phyloP scores from a whole-genome alignment of 2,888 invertebrate species.

The Cantharis rufa region DNA sequence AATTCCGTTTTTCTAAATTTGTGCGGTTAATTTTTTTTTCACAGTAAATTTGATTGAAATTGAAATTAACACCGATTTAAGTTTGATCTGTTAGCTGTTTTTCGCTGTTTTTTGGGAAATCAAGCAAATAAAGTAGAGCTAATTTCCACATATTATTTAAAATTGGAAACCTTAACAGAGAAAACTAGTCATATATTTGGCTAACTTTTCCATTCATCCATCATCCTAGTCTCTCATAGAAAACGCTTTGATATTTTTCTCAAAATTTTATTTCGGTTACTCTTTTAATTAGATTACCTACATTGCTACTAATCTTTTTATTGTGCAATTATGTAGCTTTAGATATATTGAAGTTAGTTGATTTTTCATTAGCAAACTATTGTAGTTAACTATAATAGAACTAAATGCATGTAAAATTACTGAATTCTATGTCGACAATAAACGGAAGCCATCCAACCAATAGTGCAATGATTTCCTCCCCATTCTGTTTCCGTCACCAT shows the following conservation, averaged over 20 bases:
- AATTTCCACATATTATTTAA: too few species aligned
- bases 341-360: not conserved
- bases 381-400: constrained; percentile 35
- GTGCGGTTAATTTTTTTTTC: not conserved
- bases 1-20: not conserved
- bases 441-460: constrained; percentile 50
- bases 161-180: too few species aligned
- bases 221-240: not conserved
- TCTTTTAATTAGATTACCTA: not conserved
- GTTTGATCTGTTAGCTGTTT: not conserved
- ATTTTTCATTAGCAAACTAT: not conserved
- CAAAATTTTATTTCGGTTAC: not conserved
- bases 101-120: not conserved
- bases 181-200: too few species aligned
- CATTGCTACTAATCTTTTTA: not conserved
- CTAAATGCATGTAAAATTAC: constrained; percentile 33
- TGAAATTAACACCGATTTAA: not conserved
- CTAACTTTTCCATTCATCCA: too few species aligned
- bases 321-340: not conserved
- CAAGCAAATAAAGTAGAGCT: too few species aligned
- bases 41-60: too few species aligned
- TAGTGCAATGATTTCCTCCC: constrained; percentile 54
- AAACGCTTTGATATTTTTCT: not conserved
- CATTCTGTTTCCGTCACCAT: constrained; percentile 53
- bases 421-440: constrained; percentile 24